Evolutionary conservation across 1,140 invertebrate species (phyloP).

Genomic region (Drosophila obscura): DNA sequence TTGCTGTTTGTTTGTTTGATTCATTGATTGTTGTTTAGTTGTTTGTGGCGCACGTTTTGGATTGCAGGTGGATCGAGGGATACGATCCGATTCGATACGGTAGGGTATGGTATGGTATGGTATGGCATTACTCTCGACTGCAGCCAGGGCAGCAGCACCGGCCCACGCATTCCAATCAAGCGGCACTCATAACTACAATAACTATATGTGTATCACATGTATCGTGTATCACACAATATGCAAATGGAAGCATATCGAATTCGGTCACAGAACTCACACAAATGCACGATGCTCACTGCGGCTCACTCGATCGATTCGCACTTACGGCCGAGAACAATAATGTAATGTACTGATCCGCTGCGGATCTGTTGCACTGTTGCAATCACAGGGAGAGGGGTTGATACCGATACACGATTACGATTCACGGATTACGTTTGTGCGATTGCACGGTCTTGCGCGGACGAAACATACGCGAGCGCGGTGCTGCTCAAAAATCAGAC

Average conservation of each 20-base stretch:
- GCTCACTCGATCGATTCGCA: constrained; percentile 20
- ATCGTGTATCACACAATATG: constrained; percentile 68
- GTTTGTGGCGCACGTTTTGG: constrained; percentile 23
- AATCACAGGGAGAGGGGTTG: constrained; percentile 1
- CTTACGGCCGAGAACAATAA: constrained; percentile 34
- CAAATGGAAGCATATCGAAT: constrained; percentile 58
- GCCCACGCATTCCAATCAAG: constrained; percentile 74
- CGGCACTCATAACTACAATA: constrained; percentile 33
- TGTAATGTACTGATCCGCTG: constrained; percentile 13
- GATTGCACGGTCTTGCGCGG: constrained; percentile 34
- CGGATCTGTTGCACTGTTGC: constrained; percentile 17
- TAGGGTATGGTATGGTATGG: constrained; percentile 27
- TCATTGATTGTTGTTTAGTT: constrained; percentile 37
- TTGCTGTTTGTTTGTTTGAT: constrained; percentile 49
- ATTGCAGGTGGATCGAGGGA: constrained; percentile 39
- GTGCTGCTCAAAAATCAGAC: constrained; percentile 51
- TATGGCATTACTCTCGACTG: constrained; percentile 46
- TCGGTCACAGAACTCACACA: constrained; percentile 47
- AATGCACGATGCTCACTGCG: constrained; percentile 1
- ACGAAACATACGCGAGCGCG: constrained; percentile 36
- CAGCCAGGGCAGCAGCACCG: constrained; percentile 4
- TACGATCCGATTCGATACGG: constrained; percentile 28
- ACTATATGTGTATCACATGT: constrained; percentile 6
- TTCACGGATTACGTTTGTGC: constrained; percentile 1
- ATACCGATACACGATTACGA: constrained; percentile 3